Base-by-base conservation (phyloP, 2,797 vertebrate genomes). In the Ptychobarbus kaznakovi region DNA sequence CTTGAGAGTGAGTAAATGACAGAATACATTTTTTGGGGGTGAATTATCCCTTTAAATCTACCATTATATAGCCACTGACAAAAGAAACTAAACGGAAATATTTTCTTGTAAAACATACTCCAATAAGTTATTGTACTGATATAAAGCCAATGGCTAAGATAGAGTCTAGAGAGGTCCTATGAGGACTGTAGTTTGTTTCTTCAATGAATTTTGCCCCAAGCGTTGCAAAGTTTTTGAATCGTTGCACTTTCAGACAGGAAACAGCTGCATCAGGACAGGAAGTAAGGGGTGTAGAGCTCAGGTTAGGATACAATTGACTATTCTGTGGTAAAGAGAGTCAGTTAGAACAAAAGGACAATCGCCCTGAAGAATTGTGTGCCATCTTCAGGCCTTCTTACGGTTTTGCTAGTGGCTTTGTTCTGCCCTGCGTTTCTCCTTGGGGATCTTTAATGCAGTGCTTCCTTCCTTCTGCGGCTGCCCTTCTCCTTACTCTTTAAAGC, bases 221-320 rank as follows among this genome's bases (percentile, higher is more conserved):
- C 28, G 40, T 73, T 44, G 61, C 70, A 56, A 76, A 4, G 76
- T 66, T 73, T 80, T 84, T 63, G 28, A 77, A 56, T 83, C 69
- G 81, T 82, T 81, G 90, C 90, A 91, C 91, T 94, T 94, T 93
- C 93, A 94, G 93, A 94, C 92, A 96, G 95, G 95, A 96, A 95
- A 91, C 95, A 96, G 95, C 94, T 96, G 95, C 92, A 91, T 89
- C 83, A 89, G 88, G 89, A 89, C 86, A 95, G 95, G 95, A 96
- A 95, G 89, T 82, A 25, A 80, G 85, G 90, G 90, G 90, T 91
- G 89, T 69, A 85, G 89, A 90, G 93, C 90, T 87, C 76, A 87
- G 90, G 92, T 91, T 91, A 91, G 92, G 92, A 94, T 92, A 93
- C 92, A 92, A 93, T 91, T 92, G 92, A 92, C 92, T 93, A 93